These are phyloP conservation scores for Drosophila dunni DNA, from an alignment of 1,140 invertebrate genomes.

Conservation along the genomic window DNA sequence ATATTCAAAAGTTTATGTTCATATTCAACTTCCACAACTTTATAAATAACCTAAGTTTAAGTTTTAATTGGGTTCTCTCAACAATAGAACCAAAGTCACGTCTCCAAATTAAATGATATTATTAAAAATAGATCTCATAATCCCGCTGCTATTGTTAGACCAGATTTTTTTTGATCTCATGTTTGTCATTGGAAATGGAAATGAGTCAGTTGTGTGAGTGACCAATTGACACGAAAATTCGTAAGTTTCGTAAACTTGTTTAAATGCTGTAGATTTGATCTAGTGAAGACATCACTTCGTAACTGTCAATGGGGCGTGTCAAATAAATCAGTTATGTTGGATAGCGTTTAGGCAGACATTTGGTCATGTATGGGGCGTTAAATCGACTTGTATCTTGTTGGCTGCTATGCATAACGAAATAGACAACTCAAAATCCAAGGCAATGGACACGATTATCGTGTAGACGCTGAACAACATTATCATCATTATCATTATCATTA, in stretches of 20 bases:
- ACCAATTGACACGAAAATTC: slow-evolving; percentile 15
- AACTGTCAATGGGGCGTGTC: slow-evolving; percentile 49
- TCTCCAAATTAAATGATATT: too few relatives aligned
- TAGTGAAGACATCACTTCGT: slow-evolving; percentile 34
- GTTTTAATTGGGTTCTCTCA: too few relatives aligned
- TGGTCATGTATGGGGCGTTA: slow-evolving; percentile 26
- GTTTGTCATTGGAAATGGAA: slow-evolving; percentile 13
- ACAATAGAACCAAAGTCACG: too few relatives aligned
- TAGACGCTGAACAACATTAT: slow-evolving; percentile 11
- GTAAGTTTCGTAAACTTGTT: slow-evolving; percentile 31
- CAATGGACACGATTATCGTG: slow-evolving; percentile 46
- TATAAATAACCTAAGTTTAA: too few relatives aligned
- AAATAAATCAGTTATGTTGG: slow-evolving; percentile 46
- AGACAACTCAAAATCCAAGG: slow-evolving; percentile 53
- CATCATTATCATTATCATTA: slow-evolving; percentile 10
- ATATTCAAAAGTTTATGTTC: too few relatives aligned
- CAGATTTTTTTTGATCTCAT: not conserved
- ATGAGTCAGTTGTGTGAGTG: slow-evolving; percentile 16
- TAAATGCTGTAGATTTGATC: not conserved
- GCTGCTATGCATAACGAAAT: slow-evolving; percentile 47
- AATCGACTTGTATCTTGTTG: slow-evolving; percentile 8
- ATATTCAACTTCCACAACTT: too few relatives aligned
- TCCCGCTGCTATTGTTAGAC: not conserved
- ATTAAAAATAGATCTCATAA: not conserved
- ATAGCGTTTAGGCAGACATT: slow-evolving; percentile 8